These are phyloP conservation scores for Mormyrops attenuatus DNA, from an alignment of 2,797 vertebrate species.

Conservation along the genomic window DNA sequence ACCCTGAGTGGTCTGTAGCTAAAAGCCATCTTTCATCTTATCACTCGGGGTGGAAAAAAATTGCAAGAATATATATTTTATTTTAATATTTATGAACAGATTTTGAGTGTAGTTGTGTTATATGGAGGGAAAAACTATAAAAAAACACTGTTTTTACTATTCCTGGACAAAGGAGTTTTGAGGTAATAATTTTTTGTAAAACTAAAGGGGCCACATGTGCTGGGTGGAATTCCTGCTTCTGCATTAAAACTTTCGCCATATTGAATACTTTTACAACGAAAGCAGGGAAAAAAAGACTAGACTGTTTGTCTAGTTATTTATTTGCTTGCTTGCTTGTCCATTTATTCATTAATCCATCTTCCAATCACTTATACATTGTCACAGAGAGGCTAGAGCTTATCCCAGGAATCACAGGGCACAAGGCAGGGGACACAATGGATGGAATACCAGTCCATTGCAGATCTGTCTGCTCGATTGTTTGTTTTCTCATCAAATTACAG, in stretches of 20 bases:
- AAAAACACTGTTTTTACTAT: background rate
- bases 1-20: background rate
- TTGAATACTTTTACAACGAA: background rate
- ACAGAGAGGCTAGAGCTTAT: background rate
- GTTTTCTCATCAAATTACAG: background rate
- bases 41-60: background rate
- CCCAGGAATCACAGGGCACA: background rate
- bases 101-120: background rate
- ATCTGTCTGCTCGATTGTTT: background rate
- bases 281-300: background rate
- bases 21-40: conserved; percentile 8
- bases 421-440: background rate
- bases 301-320: background rate
- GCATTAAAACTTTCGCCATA: background rate
- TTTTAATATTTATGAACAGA: background rate
- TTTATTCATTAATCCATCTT: background rate
- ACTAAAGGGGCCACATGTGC: background rate
- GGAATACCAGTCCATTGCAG: background rate
- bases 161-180: background rate
- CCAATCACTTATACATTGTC: background rate
- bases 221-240: background rate
- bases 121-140: background rate
- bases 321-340: background rate
- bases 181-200: background rate
- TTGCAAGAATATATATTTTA: background rate